A percentile compares a stretch with the other conserved stretches of the same genome.
These are phyloP conservation scores for Prinia subflava DNA, from an alignment of 2,113 vertebrate species.

Conservation along the genomic window DNA sequence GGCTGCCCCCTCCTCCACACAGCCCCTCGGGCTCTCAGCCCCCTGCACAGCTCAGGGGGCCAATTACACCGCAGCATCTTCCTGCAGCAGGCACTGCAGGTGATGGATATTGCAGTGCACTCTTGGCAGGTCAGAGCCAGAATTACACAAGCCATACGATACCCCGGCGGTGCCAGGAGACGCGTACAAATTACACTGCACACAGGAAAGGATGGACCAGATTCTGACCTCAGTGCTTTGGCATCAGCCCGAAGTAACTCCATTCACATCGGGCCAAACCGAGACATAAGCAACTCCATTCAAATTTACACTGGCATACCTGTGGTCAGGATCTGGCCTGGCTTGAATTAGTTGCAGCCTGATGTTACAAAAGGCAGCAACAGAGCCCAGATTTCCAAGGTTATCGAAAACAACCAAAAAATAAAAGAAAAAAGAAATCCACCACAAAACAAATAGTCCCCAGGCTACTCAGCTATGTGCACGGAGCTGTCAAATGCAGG, in stretches of 20 bases:
- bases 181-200: neutral
- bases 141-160: conserved; percentile 43
- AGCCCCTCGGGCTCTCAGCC: neutral
- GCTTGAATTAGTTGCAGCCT: conserved; percentile 52
- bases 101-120: neutral
- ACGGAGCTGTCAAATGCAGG: neutral
- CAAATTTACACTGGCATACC: conserved; percentile 61
- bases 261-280: conserved; percentile 58
- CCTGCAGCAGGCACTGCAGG: neutral
- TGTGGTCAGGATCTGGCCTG: conserved; percentile 62
- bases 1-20: rapidly evolving
- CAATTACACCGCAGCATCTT: neutral
- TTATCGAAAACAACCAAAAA: conserved; percentile 26
- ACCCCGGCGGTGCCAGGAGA: neutral
- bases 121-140: neutral
- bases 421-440: neutral
- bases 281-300: conserved; percentile 51
- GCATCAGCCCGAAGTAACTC: conserved; percentile 41
- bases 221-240: conserved; percentile 59
- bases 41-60: neutral
- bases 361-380: conserved; percentile 43
- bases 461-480: neutral
- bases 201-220: conserved; percentile 46
- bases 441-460: neutral
- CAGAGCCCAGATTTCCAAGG: conserved; percentile 13